Base-by-base conservation (phyloP, 1,140 invertebrate species). In the Drosophila sp. region DNA sequence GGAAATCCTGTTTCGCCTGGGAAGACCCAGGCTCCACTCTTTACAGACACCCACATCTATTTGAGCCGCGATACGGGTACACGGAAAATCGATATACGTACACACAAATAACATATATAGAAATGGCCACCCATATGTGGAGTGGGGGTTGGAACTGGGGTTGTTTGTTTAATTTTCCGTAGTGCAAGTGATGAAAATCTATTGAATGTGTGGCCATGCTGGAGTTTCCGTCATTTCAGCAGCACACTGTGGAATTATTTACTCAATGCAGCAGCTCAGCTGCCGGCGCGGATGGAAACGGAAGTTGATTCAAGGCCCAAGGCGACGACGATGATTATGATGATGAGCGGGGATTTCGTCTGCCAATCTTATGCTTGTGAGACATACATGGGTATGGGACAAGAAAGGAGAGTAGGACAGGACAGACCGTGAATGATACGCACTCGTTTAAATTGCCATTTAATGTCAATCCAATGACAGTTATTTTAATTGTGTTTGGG, bases 401-500 rank as follows among this genome's bases (percentile, higher is more conserved):
- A 13, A 18, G n/a, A 14, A 40, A 27, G 8, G 14, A 7, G 13
- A 21, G 11, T 62, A n/a, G 18, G 48, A 27, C 46, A 38, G 50
- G 32, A 64, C 61, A 58, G 62, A 48, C 78, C 78, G 76, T 73
- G 80, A 86, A 90, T 72, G 87, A 90, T 83, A 80, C 87, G 81
- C 87, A 90, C 87, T 90, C 79, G 81, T 67, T 80, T 80, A 90
- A 90, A 90, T 90, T 90, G 87, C 80, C 87, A 90, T 90, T 90
- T 86, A 90, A 87, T 83, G 87, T 81, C 86, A 90, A 90, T 90
- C 82, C 87, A 90, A 90, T 90, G 87, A 79, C 87, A 90, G 81
- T 90, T 87, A 86, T 82, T 90, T 90, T 90, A 90, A 90, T 90
- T 90, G 87, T 86, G 65, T 90, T 90, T 86, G 81, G 81, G 76